phyloP scores from a whole-genome alignment of 2,113 vertebrate species.

The Mobula birostris region DNA sequence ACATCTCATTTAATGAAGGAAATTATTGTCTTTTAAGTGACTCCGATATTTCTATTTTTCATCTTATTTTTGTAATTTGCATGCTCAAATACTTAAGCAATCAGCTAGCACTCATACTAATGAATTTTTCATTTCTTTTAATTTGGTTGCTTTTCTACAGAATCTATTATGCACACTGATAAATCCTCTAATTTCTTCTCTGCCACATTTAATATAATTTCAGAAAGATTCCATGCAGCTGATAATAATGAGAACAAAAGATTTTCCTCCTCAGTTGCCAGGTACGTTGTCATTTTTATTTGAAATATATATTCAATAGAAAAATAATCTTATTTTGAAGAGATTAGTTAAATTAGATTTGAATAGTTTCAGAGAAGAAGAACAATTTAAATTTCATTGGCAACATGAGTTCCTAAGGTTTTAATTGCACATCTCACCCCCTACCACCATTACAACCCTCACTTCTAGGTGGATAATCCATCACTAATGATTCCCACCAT shows the following conservation, averaged over 20 bases:
- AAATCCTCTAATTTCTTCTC: not conserved
- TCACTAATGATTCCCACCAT: too few relatives aligned
- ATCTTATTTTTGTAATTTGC: slow-evolving; percentile 32
- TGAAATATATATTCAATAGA: not conserved
- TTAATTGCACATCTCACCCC: too few relatives aligned
- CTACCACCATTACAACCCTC: too few relatives aligned
- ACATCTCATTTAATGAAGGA: slow-evolving; percentile 35
- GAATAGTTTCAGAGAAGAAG: not conserved
- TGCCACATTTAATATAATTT: not conserved
- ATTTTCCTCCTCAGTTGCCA: not conserved
- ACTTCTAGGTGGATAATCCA: not conserved
- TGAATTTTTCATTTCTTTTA: slow-evolving; percentile 10
- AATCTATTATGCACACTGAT: slow-evolving; percentile 24
- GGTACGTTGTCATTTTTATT: not conserved
- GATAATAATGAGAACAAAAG: not conserved
- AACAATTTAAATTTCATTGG: not conserved
- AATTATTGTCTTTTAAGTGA: slow-evolving; percentile 31
- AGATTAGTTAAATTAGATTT: not conserved
- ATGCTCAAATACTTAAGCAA: slow-evolving; percentile 34
- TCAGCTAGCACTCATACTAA: slow-evolving; percentile 9
- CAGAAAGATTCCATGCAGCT: not conserved
- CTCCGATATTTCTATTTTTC: slow-evolving; percentile 29
- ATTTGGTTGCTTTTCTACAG: not conserved
- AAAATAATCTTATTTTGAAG: not conserved
- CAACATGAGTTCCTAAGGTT: not conserved